Base-by-base conservation (phyloP, 2,797 vertebrate species). In the Thripadectes ignobilis region DNA sequence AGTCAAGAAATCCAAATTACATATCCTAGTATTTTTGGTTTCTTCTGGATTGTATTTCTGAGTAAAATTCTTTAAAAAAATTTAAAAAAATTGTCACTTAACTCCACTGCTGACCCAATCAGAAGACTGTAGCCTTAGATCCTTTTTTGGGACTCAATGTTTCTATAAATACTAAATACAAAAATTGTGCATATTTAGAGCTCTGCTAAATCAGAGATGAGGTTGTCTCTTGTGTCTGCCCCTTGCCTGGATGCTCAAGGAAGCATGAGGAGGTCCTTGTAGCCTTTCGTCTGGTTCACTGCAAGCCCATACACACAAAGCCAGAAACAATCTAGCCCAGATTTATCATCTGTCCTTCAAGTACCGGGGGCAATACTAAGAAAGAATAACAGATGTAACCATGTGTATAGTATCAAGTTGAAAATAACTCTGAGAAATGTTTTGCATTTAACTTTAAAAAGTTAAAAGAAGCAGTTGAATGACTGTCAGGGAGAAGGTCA, bases 341-440 rank as follows among this genome's bases (percentile, higher is more conserved):
- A 72, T 93, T 91, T 93, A 69, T 97, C 65, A 88, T 89, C 89
- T 89, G 69, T 76, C 79, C 82, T 95, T 96, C 73, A 71, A 78
- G 69, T 95, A 89, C 41, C 79, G 41, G 36, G 81, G 69, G 65
- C 67, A 88, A 48, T 36, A 75, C 0, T 5, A 90, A 45, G 51
- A 66, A 84, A 75, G 29, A 89, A 89, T 81, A 96, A 78, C 91
- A 96, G 88, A 92, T 89, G 85, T 76, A 94, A 41, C 66, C 58
- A 66, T 89, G 69, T 93, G 87, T 69, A 52, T 83, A 88, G 66
- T 51, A 89, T 91, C 87, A 77, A 85, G 46, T 92, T 76, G 89
- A 82, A 96, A 81, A 94, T 92, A 81, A 88, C 73, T 81, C 75
- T n/a, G 43, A 86, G 57, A 93, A 93, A 81, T 84, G 9, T 72